Evolutionary conservation across 2,797 vertebrate genomes (phyloP), one percentile per base, ranked within the genome.

Genomic region (Manis crassicaudata): DNA sequence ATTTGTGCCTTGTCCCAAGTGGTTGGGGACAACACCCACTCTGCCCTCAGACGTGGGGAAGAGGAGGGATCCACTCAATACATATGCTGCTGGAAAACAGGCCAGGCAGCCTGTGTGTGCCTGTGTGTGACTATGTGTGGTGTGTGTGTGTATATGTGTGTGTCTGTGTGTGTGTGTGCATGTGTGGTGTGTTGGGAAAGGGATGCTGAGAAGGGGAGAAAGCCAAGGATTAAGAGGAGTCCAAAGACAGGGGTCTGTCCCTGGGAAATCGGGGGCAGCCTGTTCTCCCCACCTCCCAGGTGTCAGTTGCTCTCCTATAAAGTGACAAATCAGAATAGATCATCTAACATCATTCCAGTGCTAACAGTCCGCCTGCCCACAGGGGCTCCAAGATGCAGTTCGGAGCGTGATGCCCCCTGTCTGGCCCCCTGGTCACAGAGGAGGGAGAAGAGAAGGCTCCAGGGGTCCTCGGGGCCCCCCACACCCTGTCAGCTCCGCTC

Each of bases 201-300:
- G 17, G 20, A 40, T 40, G 21, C n/a, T 56, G 54, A 37, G 43
- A 88, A 73, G 35, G 13, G 32, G 14, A 94, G 50, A 32, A 23
- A 50, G 35, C 37, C 37, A 37, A 79, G 16, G 0, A 5, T 37
- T 58, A 18, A 58, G 37, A 68, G 18, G 76, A 29, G 16, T 70
- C 18, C 17, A 1, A 23, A 60, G 11, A 16, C 2, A 1, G 17
- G 29, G 6, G 5, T 43, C 23, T 43, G 40, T 3, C 3, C 27
- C 40, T 21, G 14, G 13, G 52, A 50, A 37, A 40, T 40, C 50
- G 40, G 11, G 75, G 95, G 12, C 17, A 7, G 7, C 9, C 50
- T 68, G 23, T 35, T 32, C 21, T 11, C 3, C 23, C 25, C 9
- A 4, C 21, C 16, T 46, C 58, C 5, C 20, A 29, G 40, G 54